Conservation (phyloP, 2,888 invertebrate genomes). For the Sussaba pulchella region DNA sequence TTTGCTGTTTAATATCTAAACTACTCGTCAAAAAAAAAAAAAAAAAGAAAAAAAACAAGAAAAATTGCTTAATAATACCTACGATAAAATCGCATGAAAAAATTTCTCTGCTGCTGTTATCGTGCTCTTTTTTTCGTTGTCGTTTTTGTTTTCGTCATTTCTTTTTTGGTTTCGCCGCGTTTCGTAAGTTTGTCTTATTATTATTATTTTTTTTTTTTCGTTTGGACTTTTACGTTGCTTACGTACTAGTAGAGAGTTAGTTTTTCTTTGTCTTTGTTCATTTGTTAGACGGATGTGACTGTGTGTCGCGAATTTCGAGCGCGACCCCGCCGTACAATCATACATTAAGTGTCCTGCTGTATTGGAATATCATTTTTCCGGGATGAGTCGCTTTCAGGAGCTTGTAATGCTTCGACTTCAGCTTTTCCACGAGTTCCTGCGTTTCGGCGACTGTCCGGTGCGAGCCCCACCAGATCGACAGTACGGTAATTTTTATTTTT, state of each 20-base stretch:
- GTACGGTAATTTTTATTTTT: constrained; percentile 78
- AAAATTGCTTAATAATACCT: constrained; percentile 58
- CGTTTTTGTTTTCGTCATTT: constrained; percentile 7
- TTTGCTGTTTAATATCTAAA: not conserved
- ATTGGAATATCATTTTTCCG: constrained; percentile 81
- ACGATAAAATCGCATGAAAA: constrained; percentile 73
- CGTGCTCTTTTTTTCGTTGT: constrained; percentile 13
- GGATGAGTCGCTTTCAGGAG: constrained; percentile 74
- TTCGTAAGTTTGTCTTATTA: not conserved
- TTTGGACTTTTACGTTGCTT: constrained; percentile 8
- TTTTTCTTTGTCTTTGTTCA: constrained; percentile 30
- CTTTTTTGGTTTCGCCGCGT: constrained; percentile 26
- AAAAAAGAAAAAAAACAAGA: constrained; percentile 32
- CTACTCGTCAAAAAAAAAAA: constrained; percentile 26
- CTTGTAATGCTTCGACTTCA: constrained; percentile 78
- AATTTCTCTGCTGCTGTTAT: constrained; percentile 19
- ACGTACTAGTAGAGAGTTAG: constrained; percentile 5
- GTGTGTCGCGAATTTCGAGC: not conserved
- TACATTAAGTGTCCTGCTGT: constrained; percentile 79
- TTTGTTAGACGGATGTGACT: constrained; percentile 18
- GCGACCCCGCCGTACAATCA: constrained; percentile 62
- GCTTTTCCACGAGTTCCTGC: constrained; percentile 79
- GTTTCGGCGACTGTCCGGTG: constrained; percentile 80
- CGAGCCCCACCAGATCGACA: constrained; percentile 81
- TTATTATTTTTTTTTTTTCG: not conserved